A percentile compares a stretch with the other conserved stretches of the same genome.
These are phyloP conservation scores for Nematostella vectensis DNA, from an alignment of 92 coral and sea anemone genomes.

Conservation along the genomic window DNA sequence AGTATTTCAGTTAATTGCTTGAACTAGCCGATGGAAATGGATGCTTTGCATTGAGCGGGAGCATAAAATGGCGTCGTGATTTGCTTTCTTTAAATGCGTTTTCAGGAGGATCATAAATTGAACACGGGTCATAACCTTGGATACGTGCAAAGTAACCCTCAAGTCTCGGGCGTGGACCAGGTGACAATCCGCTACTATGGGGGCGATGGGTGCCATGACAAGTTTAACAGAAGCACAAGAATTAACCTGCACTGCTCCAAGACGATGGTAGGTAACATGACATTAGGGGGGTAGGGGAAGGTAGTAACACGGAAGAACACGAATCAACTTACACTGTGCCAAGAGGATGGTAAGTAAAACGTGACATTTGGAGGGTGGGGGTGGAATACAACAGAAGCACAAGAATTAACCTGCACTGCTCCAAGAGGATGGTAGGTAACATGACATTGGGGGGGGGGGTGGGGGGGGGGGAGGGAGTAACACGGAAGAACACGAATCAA, in stretches of 20 bases:
- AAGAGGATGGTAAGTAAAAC: neutral
- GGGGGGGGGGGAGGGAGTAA: too few relatives aligned
- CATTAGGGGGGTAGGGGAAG: too few relatives aligned
- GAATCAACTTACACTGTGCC: neutral
- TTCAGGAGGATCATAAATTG: conserved; percentile 31
- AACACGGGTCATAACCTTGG: conserved; percentile 62
- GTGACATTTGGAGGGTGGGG: too few relatives aligned
- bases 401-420: conserved; percentile 39
- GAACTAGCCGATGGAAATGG: too few relatives aligned
- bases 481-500: too few relatives aligned
- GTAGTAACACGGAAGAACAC: too few relatives aligned
- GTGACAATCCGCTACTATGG: conserved; percentile 67
- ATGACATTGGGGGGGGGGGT: too few relatives aligned
- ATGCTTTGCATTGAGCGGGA: too few relatives aligned
- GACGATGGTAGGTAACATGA: conserved; percentile 48
- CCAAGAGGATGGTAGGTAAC: neutral
- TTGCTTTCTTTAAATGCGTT: too few relatives aligned
- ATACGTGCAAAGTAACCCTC: conserved; percentile 58
- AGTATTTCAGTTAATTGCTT: too few relatives aligned
- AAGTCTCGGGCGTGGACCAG: conserved; percentile 29
- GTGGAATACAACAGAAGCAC: conserved; percentile 70
- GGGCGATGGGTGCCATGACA: conserved; percentile 70
- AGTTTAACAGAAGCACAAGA: conserved; percentile 73
- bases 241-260: conserved; percentile 65
- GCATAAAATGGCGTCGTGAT: too few relatives aligned